Conservation (phyloP, 2,113 vertebrate species). For the Gila orcuttii region DNA sequence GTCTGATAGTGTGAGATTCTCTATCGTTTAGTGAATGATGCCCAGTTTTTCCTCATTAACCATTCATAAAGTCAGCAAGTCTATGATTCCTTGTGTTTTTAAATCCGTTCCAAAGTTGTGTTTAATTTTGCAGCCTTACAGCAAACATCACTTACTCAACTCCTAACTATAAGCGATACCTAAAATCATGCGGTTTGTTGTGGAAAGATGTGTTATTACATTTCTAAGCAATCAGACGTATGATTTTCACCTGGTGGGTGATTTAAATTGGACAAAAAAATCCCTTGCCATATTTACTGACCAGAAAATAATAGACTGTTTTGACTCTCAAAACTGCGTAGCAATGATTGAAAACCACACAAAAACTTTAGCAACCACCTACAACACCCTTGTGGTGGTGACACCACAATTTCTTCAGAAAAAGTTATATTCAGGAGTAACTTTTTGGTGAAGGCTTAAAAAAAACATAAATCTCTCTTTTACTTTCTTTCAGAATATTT, state of each 20-base stretch:
- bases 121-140: no score
- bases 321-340: background rate
- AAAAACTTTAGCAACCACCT: background rate
- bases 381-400: background rate
- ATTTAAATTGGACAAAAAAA: background rate
- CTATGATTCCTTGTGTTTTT: background rate
- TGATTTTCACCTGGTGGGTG: background rate
- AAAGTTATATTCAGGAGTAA: background rate
- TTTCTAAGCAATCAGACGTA: background rate
- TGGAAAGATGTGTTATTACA: background rate
- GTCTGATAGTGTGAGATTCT: background rate
- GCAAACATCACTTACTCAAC: background rate
- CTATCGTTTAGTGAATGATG: background rate
- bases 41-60: background rate
- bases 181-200: background rate
- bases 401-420: background rate
- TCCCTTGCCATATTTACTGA: background rate
- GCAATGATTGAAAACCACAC: background rate
- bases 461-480: background rate
- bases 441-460: no score
- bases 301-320: background rate
- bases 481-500: conserved; percentile 44
- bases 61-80: background rate
- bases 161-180: background rate
- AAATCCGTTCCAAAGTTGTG: no score